phyloP scores from a whole-genome alignment of 2,113 vertebrate genomes.

The Elaphurus davidianus region DNA sequence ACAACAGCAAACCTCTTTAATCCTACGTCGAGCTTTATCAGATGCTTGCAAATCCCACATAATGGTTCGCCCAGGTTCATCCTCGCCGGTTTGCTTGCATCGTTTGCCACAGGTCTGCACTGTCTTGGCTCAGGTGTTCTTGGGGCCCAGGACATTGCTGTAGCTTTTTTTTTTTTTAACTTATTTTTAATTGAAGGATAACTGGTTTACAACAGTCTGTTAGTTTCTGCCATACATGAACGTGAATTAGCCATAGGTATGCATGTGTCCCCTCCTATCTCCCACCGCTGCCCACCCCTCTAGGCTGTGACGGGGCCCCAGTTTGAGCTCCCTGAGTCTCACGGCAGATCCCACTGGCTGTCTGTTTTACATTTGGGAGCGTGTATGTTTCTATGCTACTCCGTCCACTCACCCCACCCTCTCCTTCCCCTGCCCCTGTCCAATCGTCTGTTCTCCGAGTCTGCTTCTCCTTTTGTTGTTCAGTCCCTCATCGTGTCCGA shows the following conservation, averaged over 20 bases:
- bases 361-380: fast-evolving
- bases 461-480: neutral
- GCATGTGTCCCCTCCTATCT: neutral
- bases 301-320: neutral
- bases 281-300: neutral
- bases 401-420: neutral
- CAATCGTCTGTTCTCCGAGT: neutral
- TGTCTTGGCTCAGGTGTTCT: neutral
- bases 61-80: neutral
- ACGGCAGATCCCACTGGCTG: neutral
- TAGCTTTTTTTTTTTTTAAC: neutral
- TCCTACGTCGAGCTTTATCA: neutral
- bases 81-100: neutral
- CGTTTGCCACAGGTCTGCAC: neutral
- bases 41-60: neutral
- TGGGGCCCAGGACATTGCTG: neutral
- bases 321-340: neutral
- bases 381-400: neutral
- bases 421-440: neutral
- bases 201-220: neutral
- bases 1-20: neutral
- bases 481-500: neutral
- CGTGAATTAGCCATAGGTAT: neutral
- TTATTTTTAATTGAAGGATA: neutral
- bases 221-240: neutral